Evolutionary conservation across 2,797 vertebrate species (phyloP), one percentile per base, ranked within the genome.

Genomic region (Malacoraja senta): DNA sequence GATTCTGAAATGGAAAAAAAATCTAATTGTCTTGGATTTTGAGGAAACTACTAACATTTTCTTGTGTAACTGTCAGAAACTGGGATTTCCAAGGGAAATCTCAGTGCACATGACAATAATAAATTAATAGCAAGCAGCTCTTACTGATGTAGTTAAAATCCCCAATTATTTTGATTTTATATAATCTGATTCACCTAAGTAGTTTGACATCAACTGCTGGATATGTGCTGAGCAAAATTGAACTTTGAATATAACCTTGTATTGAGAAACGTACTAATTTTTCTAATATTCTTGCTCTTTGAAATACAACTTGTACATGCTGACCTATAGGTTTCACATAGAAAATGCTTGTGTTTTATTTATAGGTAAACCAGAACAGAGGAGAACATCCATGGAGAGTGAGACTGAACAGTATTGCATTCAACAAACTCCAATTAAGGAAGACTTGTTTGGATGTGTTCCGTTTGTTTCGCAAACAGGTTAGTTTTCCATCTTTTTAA

Each of bases 401-500:
- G 96, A 93, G 94, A 94, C 96, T 95, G 96, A 96, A 94, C 94
- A 94, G 83, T 96, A 94, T 94, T 96, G 95, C 94, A 95, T 95
- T 94, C 95, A 96, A 94, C 95, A 96, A 94, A 97, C 95, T 94
- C 97, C 96, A 94, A 96, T 95, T 93, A 96, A 97, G 26, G 98
- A 99, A 96, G 98, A 99, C 95, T 97, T 98, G 94, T 99, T 99
- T 94, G 98, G 98, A 96, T 99, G 98, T 86, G 97, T 97, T 95
- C 98, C 98, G 93, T 99, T 99, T 94, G 96, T 99, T 98, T 97
- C 98, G 96, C 97, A 96, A 95, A 95, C 98, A 99, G 99, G 98
- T 98, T 99, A 99, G 99, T 99, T 97, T 94, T 94, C 94, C 72
- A 21, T 9, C 8, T 0, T 44, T 0, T 8, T 24, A 88, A 68